Evolutionary conservation across 1,140 invertebrate species (phyloP), one percentile per base, ranked within the genome.

Genomic region (Yoshiicerus persimilis): DNA sequence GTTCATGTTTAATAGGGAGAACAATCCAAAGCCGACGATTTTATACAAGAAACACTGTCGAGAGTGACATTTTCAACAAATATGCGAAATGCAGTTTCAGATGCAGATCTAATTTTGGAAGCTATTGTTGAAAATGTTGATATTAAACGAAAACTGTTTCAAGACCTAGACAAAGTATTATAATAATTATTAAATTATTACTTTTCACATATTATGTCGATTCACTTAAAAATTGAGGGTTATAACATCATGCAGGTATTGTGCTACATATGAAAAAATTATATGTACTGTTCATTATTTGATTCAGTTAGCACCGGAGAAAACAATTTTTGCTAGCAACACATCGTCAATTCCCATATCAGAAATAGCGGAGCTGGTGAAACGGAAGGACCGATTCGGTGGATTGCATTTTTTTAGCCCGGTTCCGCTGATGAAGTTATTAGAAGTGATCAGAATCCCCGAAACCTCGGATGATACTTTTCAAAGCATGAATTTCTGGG

Each of bases 371-470:
- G 90, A 91, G 86, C 91, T 95, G 8, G 93, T 94, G 27, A 90
- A 93, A 34, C 91, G 94, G 77, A 91, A 92, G 89, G 94, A 95
- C 89, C 92, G 93, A 89, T 97, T 97, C 93, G 96, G 95, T 66
- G 97, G 97, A 10, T 93, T 98, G 10, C 97, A 98, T 93, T 98
- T 98, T 92, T 98, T 98, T 92, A 98, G 97, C 92, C 97, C 97
- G 13, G 97, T 97, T 2, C 96, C 97, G 1, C 94, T 98, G 32
- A 98, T 98, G 97, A 97, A 97, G 92, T 93, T 98, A 0, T 92
- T 98, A 8, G 97, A 98, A 93, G 94, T 95, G 64, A 92, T 94
- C 87, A 91, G 92, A 88, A 93, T 92, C 87, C 91, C 92, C 30
- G 92, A 94, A 89, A 95, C 95, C 13, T 89, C 90, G 0, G 93